phyloP scores from a whole-genome alignment of 2,888 invertebrate species.

The Dynastes grantii region DNA sequence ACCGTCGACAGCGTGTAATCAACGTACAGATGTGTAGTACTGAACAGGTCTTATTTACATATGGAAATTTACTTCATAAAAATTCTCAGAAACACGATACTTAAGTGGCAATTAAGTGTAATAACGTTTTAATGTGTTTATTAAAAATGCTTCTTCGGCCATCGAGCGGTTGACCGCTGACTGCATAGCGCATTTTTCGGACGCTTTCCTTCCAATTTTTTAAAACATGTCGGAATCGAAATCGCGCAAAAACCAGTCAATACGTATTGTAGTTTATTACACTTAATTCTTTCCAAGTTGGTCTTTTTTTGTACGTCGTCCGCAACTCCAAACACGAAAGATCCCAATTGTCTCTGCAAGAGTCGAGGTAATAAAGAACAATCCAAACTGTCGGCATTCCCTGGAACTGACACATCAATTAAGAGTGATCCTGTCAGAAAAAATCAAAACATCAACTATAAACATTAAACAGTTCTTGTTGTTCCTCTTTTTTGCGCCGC shows the following conservation, averaged over 20 bases:
- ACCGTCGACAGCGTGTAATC: slow-evolving; percentile 17
- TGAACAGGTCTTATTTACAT: slow-evolving; percentile 42
- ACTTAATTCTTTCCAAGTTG: slow-evolving; percentile 42
- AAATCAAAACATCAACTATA: slow-evolving; percentile 67
- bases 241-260: slow-evolving; percentile 41
- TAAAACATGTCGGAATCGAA: slow-evolving; percentile 41
- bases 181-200: slow-evolving; percentile 26
- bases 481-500: slow-evolving; percentile 61
- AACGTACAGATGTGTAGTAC: slow-evolving; percentile 35
- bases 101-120: slow-evolving; percentile 46
- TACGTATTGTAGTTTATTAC: slow-evolving; percentile 42
- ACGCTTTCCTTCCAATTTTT: slow-evolving; percentile 34
- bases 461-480: slow-evolving; percentile 64
- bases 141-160: slow-evolving; percentile 34
- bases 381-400: slow-evolving; percentile 66
- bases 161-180: slow-evolving; percentile 18
- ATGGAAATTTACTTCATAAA: slow-evolving; percentile 47
- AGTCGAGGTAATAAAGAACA: slow-evolving; percentile 62
- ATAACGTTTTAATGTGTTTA: slow-evolving; percentile 47
- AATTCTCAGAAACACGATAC: slow-evolving; percentile 45
- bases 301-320: slow-evolving; percentile 41
- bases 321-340: slow-evolving; percentile 38
- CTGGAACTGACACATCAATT: slow-evolving; percentile 68
- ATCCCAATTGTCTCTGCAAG: slow-evolving; percentile 50
- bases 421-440: slow-evolving; percentile 66